A percentile compares a stretch with the other conserved stretches of the same genome.
These are phyloP conservation scores for Ailurus styani DNA, from an alignment of 2,113 vertebrate species.

Conservation along the genomic window DNA sequence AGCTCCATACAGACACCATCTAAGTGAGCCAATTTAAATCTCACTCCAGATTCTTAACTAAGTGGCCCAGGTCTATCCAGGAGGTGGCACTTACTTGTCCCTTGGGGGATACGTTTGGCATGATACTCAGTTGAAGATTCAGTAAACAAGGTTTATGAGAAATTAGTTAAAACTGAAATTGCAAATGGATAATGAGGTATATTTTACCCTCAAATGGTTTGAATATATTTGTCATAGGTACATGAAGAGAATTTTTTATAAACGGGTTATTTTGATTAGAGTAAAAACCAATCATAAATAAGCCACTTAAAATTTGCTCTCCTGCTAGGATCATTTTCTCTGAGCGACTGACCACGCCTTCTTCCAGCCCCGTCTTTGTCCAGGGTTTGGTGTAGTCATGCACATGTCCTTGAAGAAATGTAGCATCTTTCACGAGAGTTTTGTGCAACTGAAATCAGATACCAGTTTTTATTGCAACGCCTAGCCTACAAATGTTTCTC, in stretches of 20 bases:
- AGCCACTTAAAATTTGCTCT: not conserved
- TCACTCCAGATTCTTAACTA: conserved; percentile 7
- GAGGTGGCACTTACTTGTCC: not conserved
- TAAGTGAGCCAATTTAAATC: conserved; percentile 18
- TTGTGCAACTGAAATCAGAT: conserved; percentile 72
- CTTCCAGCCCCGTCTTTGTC: conserved; percentile 36
- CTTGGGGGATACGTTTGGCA: not conserved
- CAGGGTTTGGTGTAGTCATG: conserved; percentile 57
- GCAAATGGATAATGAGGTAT: conserved; percentile 15
- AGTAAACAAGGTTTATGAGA: conserved; percentile 35
- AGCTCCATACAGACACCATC: not conserved
- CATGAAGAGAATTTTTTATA: not conserved
- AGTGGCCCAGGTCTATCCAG: not conserved
- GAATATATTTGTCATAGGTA: conserved; percentile 1
- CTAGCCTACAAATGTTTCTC: conserved; percentile 78
- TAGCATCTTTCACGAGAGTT: conserved; percentile 63
- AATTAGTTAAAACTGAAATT: conserved; percentile 56
- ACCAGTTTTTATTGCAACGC: conserved; percentile 77
- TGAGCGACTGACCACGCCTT: conserved; percentile 18
- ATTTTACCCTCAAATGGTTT: conserved; percentile 23
- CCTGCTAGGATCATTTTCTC: not conserved
- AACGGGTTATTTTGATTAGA: not conserved
- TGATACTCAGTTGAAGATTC: not conserved
- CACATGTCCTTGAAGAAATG: conserved; percentile 70
- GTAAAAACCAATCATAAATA: not conserved